These are phyloP conservation scores for Noctua pronuba DNA, from an alignment of 2,888 invertebrate genomes.

Conservation along the genomic window DNA sequence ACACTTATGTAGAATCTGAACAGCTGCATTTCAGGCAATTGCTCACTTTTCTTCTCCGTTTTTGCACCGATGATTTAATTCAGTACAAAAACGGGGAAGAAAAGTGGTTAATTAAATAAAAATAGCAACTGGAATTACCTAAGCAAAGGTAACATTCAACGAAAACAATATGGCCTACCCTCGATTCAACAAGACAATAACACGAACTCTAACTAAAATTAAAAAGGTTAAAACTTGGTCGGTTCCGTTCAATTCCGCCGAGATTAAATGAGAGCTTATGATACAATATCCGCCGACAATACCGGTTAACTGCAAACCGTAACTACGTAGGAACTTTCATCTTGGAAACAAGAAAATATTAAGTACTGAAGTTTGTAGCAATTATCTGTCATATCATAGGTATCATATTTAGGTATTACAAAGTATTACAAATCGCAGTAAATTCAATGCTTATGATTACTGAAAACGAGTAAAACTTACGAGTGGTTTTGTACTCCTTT, in stretches of 20 bases:
- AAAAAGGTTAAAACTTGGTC: constrained; percentile 33
- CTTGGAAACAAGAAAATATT: neutral
- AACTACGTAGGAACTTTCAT: constrained; percentile 1
- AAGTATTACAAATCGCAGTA: neutral
- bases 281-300: constrained; percentile 41
- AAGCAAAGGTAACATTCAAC: neutral
- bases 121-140: neutral
- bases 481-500: neutral
- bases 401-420: too few species aligned
- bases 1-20: neutral
- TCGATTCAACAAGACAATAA: constrained; percentile 21
- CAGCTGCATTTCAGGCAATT: neutral
- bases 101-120: neutral
- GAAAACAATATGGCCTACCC: constrained; percentile 11
- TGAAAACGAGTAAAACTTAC: neutral
- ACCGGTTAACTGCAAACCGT: constrained; percentile 16
- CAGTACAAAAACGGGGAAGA: neutral
- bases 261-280: constrained; percentile 53
- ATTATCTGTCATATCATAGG: constrained; percentile 1
- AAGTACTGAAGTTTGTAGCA: neutral
- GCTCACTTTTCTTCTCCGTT: neutral
- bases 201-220: constrained; percentile 30
- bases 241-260: constrained; percentile 31
- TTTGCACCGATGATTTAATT: neutral
- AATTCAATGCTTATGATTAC: neutral